Evolutionary conservation across 2,797 vertebrate species (phyloP).

Genomic region (Megalops cyprinoides): DNA sequence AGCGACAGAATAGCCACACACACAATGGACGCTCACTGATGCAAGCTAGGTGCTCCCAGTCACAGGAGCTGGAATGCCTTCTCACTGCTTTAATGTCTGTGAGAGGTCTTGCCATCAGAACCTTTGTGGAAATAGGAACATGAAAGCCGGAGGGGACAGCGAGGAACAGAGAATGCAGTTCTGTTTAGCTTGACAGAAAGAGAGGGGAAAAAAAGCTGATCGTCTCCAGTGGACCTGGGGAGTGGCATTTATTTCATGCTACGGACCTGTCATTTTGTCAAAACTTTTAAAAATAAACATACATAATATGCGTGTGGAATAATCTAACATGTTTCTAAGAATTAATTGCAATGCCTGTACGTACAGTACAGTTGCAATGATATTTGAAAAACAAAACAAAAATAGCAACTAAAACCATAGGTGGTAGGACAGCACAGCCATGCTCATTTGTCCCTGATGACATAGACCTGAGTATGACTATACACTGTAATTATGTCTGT

Average conservation of each 20-base stretch:
- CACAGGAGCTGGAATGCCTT: slow-evolving; percentile 54
- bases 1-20: neutral
- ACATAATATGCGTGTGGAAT: no score
- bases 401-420: no score
- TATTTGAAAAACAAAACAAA: no score
- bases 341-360: no score
- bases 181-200: slow-evolving; percentile 64
- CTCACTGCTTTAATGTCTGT: slow-evolving; percentile 10
- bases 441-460: no score
- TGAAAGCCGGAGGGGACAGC: slow-evolving; percentile 72
- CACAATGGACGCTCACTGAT: neutral
- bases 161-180: slow-evolving; percentile 69
- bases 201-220: slow-evolving; percentile 73
- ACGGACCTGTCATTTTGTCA: slow-evolving; percentile 80
- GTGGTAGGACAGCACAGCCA: no score
- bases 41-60: slow-evolving; percentile 63
- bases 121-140: slow-evolving; percentile 78
- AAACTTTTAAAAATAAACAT: slow-evolving; percentile 62
- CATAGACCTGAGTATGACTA: no score
- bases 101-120: slow-evolving; percentile 79
- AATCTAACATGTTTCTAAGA: no score
- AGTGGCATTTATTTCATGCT: slow-evolving; percentile 73
- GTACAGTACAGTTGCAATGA: no score
- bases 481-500: no score
- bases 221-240: slow-evolving; percentile 66